Percentiles rank a stretch among this genome's conserved stretches.
phyloP scores from a whole-genome alignment of 1,140 invertebrate genomes.

The Micrasema minimum region DNA sequence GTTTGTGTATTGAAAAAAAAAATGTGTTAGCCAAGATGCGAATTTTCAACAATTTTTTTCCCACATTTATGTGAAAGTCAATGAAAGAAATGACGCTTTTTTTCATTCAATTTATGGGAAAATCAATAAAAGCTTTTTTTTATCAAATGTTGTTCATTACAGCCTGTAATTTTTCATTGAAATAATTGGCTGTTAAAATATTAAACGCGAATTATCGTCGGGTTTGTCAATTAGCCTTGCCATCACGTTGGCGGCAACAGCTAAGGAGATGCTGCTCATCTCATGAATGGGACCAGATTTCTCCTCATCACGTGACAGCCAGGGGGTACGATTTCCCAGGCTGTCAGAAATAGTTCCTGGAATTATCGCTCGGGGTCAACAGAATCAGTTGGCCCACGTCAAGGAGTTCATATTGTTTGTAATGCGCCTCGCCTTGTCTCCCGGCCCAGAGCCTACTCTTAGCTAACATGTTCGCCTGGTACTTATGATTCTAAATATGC shows the following conservation, averaged over 20 bases:
- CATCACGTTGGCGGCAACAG: neutral
- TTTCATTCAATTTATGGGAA: too few species aligned
- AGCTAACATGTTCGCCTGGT: too few species aligned
- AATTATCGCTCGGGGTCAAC: too few species aligned
- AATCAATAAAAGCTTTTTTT: neutral
- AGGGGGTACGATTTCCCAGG: constrained; percentile 21
- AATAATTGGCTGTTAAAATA: neutral
- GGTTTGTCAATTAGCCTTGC: constrained; percentile 4
- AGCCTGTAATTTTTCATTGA: neutral
- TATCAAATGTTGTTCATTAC: neutral
- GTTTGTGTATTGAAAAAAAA: too few species aligned
- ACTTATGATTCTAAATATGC: too few species aligned
- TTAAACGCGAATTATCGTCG: neutral
- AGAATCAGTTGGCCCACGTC: constrained; percentile 31
- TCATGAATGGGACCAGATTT: constrained; percentile 14
- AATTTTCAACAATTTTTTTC: too few species aligned
- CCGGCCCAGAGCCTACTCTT: too few species aligned
- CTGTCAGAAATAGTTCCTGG: constrained; percentile 21
- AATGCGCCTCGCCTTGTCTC: constrained; percentile 23
- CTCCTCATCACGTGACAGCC: constrained; percentile 7
- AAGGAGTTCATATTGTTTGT: constrained; percentile 29
- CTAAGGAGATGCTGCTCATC: neutral
- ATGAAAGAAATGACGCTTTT: too few species aligned
- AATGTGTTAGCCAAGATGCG: too few species aligned
- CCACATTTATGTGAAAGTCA: too few species aligned